Percentiles rank a stretch among this genome's conserved stretches.
These are phyloP conservation scores for Sebastes paucispinis DNA, from an alignment of 2,797 vertebrate species.

Conservation along the genomic window DNA sequence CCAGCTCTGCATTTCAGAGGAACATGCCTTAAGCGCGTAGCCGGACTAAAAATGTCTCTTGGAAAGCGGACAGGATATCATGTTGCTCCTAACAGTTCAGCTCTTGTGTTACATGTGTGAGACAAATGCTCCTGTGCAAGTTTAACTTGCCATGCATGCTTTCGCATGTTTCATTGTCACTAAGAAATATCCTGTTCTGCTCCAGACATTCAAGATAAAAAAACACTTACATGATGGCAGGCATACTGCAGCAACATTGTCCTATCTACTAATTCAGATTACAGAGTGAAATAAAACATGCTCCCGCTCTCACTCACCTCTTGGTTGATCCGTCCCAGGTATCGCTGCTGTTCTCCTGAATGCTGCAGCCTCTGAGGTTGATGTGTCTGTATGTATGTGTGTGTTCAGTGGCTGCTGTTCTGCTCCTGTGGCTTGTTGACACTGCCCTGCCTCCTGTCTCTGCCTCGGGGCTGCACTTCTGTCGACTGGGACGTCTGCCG, in stretches of 20 bases:
- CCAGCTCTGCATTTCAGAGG: constrained; percentile 39
- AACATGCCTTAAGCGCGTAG: constrained; percentile 51
- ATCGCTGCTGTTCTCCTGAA: constrained; percentile 10
- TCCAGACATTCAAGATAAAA: neutral
- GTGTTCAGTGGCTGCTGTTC: constrained; percentile 49
- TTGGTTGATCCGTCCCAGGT: constrained; percentile 31
- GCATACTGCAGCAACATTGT: neutral
- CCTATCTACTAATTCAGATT: neutral
- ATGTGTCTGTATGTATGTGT: constrained; percentile 16
- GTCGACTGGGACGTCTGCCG: constrained; percentile 76
- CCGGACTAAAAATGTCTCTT: constrained; percentile 50
- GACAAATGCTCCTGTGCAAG: constrained; percentile 13
- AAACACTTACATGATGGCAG: neutral
- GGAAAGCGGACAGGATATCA: constrained; percentile 43
- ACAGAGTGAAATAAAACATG: constrained; percentile 7
- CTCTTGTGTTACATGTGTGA: constrained; percentile 40
- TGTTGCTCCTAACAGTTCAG: constrained; percentile 53
- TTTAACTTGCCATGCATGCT: constrained; percentile 17
- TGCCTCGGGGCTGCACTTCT: constrained; percentile 69
- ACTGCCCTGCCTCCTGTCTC: constrained; percentile 61
- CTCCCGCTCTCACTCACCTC: constrained; percentile 60
- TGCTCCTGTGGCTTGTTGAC: constrained; percentile 67
- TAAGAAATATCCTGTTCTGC: constrained; percentile 5
- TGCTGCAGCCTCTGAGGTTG: constrained; percentile 32
- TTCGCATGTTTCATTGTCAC: constrained; percentile 13